A percentile compares a stretch with the other conserved stretches of the same genome.
Evolutionary conservation across 2,113 vertebrate species (phyloP).

Genomic region (Ondatra zibethicus): DNA sequence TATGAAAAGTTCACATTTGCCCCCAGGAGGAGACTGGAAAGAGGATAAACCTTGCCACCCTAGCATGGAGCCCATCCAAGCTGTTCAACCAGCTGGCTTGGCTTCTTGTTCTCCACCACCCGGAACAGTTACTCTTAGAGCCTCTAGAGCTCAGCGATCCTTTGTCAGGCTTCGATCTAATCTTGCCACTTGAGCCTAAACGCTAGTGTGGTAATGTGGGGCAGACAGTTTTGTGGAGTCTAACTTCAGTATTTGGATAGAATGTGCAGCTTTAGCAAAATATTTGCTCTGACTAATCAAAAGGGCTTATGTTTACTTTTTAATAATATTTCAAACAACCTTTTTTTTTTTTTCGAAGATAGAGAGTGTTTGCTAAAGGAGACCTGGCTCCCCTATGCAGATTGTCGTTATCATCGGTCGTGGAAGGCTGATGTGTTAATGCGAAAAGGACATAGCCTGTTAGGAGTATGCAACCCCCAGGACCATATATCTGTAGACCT

Average conservation of each 20-base stretch:
- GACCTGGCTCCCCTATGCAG: not conserved
- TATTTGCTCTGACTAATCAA: not conserved
- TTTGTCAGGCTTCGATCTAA: not conserved
- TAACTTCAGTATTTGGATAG: not conserved
- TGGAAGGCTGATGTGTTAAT: not conserved
- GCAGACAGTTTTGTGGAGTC: not conserved
- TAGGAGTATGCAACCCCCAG: not conserved
- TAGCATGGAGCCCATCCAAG: not conserved
- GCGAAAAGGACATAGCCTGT: not conserved
- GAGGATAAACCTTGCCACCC: not conserved
- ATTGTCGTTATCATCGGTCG: not conserved
- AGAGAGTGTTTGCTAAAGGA: slow-evolving; percentile 15
- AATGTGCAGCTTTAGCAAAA: not conserved
- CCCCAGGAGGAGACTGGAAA: not conserved
- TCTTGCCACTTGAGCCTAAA: not conserved
- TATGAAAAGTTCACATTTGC: not conserved
- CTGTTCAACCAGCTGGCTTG: not conserved
- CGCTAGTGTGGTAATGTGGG: not conserved
- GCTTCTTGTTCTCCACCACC: not conserved
- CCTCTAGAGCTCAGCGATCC: not conserved
- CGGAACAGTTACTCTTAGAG: not conserved
- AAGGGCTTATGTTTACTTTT: not conserved
- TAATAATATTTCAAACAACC: not conserved
- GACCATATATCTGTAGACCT: not conserved
- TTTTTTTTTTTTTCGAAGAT: not conserved